A percentile compares a stretch with the other conserved stretches of the same genome.
Conservation (phyloP, 2,797 vertebrate genomes). For the Xenops minutus region DNA sequence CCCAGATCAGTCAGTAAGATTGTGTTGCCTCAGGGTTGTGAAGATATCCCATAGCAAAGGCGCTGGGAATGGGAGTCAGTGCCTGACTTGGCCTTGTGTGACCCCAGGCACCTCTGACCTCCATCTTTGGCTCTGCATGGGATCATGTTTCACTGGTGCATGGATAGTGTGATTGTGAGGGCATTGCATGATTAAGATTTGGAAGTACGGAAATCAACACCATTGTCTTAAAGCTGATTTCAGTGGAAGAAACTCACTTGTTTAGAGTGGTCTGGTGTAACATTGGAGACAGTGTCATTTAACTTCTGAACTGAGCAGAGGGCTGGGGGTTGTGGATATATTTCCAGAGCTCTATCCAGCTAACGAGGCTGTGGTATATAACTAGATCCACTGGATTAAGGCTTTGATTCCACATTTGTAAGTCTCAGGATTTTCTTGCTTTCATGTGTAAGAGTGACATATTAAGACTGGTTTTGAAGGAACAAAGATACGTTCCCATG, state of each 20-base stretch:
- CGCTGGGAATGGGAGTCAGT: neutral
- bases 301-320: neutral
- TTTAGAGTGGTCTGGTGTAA: neutral
- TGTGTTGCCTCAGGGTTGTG: neutral
- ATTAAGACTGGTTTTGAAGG: neutral
- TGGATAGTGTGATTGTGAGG: accelerated
- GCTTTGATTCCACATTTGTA: neutral
- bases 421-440: neutral
- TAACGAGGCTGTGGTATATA: accelerated
- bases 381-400: neutral
- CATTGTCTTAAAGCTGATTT: neutral
- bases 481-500: neutral
- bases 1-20: neutral
- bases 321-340: neutral
- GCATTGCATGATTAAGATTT: neutral
- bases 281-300: neutral
- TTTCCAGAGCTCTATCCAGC: neutral
- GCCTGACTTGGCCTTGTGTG: neutral
- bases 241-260: neutral
- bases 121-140: neutral
- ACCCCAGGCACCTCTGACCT: neutral
- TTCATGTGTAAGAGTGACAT: neutral
- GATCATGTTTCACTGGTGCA: neutral
- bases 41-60: neutral
- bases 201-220: neutral